Evolutionary conservation across 2,888 invertebrate species (phyloP).

Genomic region (Leucophenga montana): DNA sequence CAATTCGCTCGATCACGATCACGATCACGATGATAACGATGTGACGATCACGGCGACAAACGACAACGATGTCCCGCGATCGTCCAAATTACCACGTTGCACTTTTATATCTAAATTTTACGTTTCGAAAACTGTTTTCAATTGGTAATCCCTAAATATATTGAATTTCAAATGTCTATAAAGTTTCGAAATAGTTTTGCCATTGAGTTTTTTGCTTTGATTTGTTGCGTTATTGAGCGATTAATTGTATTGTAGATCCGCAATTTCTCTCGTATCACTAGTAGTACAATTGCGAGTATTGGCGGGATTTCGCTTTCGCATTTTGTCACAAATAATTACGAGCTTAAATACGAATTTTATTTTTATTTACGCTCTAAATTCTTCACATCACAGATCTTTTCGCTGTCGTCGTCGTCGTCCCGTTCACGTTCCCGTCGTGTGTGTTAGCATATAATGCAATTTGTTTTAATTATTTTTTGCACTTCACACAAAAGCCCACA

Average conservation of each 20-base stretch:
- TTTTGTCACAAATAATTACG: constrained; percentile 61
- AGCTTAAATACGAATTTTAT: constrained; percentile 45
- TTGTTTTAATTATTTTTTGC: constrained; percentile 14
- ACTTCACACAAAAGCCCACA: constrained; percentile 1
- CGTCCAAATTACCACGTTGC: not conserved
- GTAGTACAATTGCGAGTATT: constrained; percentile 62
- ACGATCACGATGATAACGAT: too few species aligned
- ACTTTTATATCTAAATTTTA: constrained; percentile 23
- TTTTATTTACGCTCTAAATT: constrained; percentile 43
- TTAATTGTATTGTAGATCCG: constrained; percentile 32
- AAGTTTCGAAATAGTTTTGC: too few species aligned
- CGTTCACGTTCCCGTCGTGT: constrained; percentile 6
- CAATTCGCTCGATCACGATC: too few species aligned
- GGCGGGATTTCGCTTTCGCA: constrained; percentile 59
- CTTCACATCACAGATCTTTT: constrained; percentile 50
- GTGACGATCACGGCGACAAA: too few species aligned
- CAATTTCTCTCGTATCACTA: constrained; percentile 53
- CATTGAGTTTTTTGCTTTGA: not conserved
- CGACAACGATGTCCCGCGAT: too few species aligned
- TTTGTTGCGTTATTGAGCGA: not conserved
- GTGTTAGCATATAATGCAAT: constrained; percentile 15
- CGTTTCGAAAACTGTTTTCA: not conserved
- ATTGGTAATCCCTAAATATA: not conserved
- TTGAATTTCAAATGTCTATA: too few species aligned
- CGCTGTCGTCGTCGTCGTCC: constrained; percentile 28